phyloP scores from a whole-genome alignment of 53 echinoderm and acorn worm species.

The Paracentrotus lividus region DNA sequence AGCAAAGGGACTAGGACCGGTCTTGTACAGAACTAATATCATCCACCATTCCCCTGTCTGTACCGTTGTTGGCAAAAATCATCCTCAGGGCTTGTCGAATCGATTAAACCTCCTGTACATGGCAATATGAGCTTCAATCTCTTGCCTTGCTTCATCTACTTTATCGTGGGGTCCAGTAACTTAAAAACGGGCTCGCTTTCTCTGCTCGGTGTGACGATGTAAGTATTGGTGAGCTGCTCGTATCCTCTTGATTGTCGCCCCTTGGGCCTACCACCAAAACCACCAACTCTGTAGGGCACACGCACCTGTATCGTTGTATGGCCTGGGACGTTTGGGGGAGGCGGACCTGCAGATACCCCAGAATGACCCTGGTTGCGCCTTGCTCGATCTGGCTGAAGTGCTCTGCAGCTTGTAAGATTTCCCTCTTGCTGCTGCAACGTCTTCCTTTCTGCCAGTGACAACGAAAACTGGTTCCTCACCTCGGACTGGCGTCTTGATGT shows the following conservation, averaged over 20 bases:
- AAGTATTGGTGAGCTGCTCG: constrained; percentile 98
- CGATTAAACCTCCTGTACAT: constrained; percentile 94
- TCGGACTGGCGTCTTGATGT: constrained; percentile 98
- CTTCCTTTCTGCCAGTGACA: constrained; percentile 96
- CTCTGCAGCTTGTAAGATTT: constrained; percentile 97
- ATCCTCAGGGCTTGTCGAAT: constrained; percentile 83
- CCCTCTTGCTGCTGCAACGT: constrained; percentile 91
- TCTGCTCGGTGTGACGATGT: constrained; percentile 97
- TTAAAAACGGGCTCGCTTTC: constrained; percentile 98
- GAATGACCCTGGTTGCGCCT: constrained; percentile 89
- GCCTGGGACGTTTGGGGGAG: constrained; percentile 90
- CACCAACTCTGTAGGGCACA: constrained; percentile 96
- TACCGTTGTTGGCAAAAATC: constrained; percentile 98
- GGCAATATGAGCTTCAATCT: constrained; percentile 96
- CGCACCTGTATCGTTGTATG: constrained; percentile 96
- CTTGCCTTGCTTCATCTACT: constrained; percentile 90
- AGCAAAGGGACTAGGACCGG: constrained; percentile 68
- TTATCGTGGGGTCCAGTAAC: constrained; percentile 95
- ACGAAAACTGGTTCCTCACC: constrained; percentile 98
- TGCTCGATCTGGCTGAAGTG: constrained; percentile 99
- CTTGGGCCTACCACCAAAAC: constrained; percentile 95
- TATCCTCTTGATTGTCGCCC: constrained; percentile 99
- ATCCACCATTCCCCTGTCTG: constrained; percentile 83
- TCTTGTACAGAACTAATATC: constrained; percentile 55
- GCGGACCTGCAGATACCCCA: constrained; percentile 84